Evolutionary conservation across 1,140 invertebrate genomes (phyloP), one percentile per base, ranked within the genome.

Genomic region (Archegozetes longisetosus): DNA sequence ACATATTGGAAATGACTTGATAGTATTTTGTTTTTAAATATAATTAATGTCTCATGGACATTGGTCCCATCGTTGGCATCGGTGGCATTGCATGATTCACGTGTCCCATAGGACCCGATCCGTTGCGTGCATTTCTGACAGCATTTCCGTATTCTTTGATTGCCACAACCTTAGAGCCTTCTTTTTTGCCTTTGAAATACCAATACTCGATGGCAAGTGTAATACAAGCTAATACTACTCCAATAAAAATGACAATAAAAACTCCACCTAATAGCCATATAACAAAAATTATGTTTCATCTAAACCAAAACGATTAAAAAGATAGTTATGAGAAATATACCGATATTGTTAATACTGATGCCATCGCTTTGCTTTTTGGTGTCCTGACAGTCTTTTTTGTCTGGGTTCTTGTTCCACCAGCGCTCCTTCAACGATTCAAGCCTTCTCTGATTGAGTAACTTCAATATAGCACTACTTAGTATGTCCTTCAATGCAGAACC

Each of bases 281-380:
- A 13, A 28, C 25, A 27, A 28, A 25, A 53, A 20, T 50, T n/a
- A 58, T 40, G 17, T 63, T 40, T 9, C 6, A 17, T 40, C 17
- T 40, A 40, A 40, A 40, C 6, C 17, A 9, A 40, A 40, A 40
- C 6, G 17, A 9, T 40, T 40, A 9, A 17, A 9, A 9, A 40
- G 17, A 40, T 6, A 25, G 6, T 51, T 22, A 20, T 25, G n/a
- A 22, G 6, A 4, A 20, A 51, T 6, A 51, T 20, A 78, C 77
- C 90, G 62, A 97, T 98, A 70, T 97, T 97, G 65, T 92, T 81
- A 63, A 98, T 95, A 60, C 88, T 92, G 67, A 98, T 98, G 40
- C 93, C 92, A 66, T 94, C 91, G 17, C 84, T 88, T 71, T 95
- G 87, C 69, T 93, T 85, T 58, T 92, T 87, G 49, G 84, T 78